phyloP scores from a whole-genome alignment of 2,797 vertebrate genomes.

The Molossus molossus region DNA sequence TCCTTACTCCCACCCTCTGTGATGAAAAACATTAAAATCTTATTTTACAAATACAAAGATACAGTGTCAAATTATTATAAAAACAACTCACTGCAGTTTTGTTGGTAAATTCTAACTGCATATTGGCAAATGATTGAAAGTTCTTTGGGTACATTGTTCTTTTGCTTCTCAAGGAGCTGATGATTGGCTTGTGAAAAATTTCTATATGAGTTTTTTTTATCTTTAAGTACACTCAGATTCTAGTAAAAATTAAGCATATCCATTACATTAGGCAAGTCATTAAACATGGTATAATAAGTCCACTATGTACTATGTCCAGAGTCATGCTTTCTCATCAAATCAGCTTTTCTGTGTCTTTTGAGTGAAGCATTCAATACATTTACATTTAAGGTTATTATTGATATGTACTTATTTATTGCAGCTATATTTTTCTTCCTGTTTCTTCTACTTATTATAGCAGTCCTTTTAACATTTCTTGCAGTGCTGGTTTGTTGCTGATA shows the following conservation, averaged over 20 bases:
- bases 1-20: conserved; percentile 67
- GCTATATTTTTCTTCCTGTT: no score
- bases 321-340: no score
- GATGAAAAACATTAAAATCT: conserved; percentile 72
- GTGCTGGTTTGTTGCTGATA: no score
- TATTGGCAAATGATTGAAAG: neutral
- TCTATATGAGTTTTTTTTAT: neutral
- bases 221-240: neutral
- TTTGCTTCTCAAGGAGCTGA: neutral
- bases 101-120: conserved; percentile 63
- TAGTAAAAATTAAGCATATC: conserved; percentile 3
- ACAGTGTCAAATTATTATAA: conserved; percentile 61
- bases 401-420: no score
- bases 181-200: conserved; percentile 28
- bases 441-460: no score
- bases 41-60: conserved; percentile 72
- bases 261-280: neutral
- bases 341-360: no score
- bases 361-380: no score
- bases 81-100: conserved; percentile 68
- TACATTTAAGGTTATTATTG: no score
- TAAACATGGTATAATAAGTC: neutral
- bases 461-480: no score
- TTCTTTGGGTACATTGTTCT: neutral
- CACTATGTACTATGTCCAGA: neutral